A percentile compares a stretch with the other conserved stretches of the same genome.
phyloP scores from a whole-genome alignment of 2,113 vertebrate species.

The Lates calcarifer region DNA sequence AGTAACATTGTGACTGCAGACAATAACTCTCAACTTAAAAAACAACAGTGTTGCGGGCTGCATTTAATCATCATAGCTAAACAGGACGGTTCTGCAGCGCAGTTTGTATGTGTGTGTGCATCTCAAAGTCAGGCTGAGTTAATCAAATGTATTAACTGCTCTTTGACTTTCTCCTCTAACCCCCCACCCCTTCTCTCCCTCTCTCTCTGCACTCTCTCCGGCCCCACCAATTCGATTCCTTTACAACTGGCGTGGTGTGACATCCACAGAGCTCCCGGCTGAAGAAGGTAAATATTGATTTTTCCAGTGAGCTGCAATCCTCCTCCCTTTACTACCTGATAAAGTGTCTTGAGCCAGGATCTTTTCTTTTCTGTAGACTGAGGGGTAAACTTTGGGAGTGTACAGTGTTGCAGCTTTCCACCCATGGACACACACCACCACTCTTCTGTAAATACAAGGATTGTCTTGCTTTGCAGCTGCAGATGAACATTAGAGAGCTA shows the following conservation, averaged over 20 bases:
- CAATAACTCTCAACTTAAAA: not conserved
- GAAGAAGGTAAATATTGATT: slow-evolving; percentile 90
- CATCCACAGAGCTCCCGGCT: slow-evolving; percentile 86
- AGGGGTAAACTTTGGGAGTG: slow-evolving; percentile 59
- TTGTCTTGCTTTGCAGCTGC: slow-evolving; percentile 8
- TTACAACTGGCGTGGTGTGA: slow-evolving; percentile 52
- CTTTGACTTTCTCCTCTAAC: slow-evolving; percentile 58
- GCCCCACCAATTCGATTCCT: slow-evolving; percentile 51
- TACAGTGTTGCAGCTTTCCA: slow-evolving; percentile 27
- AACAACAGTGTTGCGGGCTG: not conserved
- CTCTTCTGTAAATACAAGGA: slow-evolving; percentile 35
- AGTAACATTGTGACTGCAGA: not conserved
- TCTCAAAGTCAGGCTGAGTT: slow-evolving; percentile 33
- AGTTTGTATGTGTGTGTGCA: not conserved
- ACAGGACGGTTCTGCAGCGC: not conserved
- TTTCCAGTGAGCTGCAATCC: slow-evolving; percentile 67
- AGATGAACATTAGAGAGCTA: slow-evolving; percentile 8
- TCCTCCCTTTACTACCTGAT: slow-evolving; percentile 66
- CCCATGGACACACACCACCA: slow-evolving; percentile 30
- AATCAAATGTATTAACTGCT: slow-evolving; percentile 67
- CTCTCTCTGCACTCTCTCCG: not conserved
- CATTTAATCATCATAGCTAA: slow-evolving; percentile 28
- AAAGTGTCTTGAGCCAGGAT: slow-evolving; percentile 48
- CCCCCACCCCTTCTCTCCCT: slow-evolving; percentile 5
- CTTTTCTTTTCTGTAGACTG: slow-evolving; percentile 51